These are phyloP conservation scores for Eira barbara DNA, from an alignment of 2,113 vertebrate species.

Conservation along the genomic window DNA sequence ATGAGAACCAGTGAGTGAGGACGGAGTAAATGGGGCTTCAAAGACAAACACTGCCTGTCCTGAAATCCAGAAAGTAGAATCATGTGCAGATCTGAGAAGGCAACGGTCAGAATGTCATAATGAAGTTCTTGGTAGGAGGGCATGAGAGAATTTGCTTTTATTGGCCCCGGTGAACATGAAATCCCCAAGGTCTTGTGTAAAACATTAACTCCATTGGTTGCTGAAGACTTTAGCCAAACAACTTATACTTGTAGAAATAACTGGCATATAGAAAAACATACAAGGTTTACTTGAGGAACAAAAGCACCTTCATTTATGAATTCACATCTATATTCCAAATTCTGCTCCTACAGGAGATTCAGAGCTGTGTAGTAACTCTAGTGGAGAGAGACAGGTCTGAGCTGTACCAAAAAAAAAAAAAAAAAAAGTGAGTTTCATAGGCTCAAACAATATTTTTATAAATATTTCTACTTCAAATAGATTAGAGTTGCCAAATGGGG, in stretches of 20 bases:
- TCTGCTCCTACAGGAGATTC: not conserved
- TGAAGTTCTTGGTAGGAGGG: not conserved
- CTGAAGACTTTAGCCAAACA: slow-evolving; percentile 9
- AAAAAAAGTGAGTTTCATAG: not conserved
- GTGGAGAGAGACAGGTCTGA: not conserved
- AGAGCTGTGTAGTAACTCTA: not conserved
- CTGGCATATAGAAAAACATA: not conserved
- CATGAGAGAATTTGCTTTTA: slow-evolving; percentile 45
- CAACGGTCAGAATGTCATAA: not conserved
- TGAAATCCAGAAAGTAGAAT: slow-evolving; percentile 10
- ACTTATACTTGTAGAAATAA: slow-evolving; percentile 8
- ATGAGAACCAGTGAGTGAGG: not conserved
- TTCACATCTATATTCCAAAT: slow-evolving; percentile 20
- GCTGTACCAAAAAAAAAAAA: not conserved
- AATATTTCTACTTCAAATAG: not conserved
- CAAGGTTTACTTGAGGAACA: not conserved
- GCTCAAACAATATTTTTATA: not conserved
- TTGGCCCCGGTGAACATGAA: not conserved
- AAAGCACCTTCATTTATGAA: not conserved
- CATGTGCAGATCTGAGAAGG: not conserved
- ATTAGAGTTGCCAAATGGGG: not conserved
- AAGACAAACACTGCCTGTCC: not conserved
- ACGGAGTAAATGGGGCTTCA: not conserved
- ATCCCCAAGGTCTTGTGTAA: not conserved
- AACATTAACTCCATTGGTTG: slow-evolving; percentile 35